phyloP scores from a whole-genome alignment of 2,888 invertebrate species.

The Trimorus sp. region DNA sequence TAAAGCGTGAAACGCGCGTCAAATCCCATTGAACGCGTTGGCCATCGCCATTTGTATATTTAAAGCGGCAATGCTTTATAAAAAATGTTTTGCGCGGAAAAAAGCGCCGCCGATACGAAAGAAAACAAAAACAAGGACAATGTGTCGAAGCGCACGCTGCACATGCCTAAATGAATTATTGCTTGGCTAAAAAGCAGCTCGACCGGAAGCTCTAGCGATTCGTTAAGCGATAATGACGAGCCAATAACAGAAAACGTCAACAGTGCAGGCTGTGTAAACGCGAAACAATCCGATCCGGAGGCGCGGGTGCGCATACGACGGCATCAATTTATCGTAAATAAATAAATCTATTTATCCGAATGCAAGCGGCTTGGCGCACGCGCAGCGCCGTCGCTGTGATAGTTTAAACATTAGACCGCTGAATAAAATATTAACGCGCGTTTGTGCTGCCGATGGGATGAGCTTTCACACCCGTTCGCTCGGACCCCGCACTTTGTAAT shows the following conservation, averaged over 20 bases:
- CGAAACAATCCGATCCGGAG: slow-evolving; percentile 76
- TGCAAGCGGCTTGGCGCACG: slow-evolving; percentile 65
- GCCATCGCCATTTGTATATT: slow-evolving; percentile 42
- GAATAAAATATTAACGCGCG: slow-evolving; percentile 75
- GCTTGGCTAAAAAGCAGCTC: slow-evolving; percentile 60
- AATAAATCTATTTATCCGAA: slow-evolving; percentile 78
- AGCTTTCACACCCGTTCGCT: slow-evolving; percentile 50
- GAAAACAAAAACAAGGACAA: slow-evolving; percentile 51
- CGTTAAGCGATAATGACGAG: slow-evolving; percentile 79
- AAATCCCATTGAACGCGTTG: slow-evolving; percentile 32
- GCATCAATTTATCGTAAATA: slow-evolving; percentile 79
- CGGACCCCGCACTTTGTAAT: slow-evolving; percentile 42
- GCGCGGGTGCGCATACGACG: slow-evolving; percentile 69
- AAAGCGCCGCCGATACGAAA: slow-evolving; percentile 12
- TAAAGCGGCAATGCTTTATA: slow-evolving; percentile 32
- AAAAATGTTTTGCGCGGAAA: slow-evolving; percentile 36
- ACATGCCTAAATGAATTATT: slow-evolving; percentile 61
- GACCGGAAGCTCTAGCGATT: slow-evolving; percentile 71
- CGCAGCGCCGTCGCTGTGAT: slow-evolving; percentile 69
- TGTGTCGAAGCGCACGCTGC: slow-evolving; percentile 44
- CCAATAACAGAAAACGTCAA: slow-evolving; percentile 77
- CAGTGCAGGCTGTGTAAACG: slow-evolving; percentile 75
- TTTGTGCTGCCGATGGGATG: slow-evolving; percentile 52
- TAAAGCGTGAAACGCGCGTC: slow-evolving; percentile 40
- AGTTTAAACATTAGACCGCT: slow-evolving; percentile 77